Evolutionary conservation across 2,113 vertebrate species (phyloP), one percentile per base, ranked within the genome.

Genomic region (Bungarus multicinctus): DNA sequence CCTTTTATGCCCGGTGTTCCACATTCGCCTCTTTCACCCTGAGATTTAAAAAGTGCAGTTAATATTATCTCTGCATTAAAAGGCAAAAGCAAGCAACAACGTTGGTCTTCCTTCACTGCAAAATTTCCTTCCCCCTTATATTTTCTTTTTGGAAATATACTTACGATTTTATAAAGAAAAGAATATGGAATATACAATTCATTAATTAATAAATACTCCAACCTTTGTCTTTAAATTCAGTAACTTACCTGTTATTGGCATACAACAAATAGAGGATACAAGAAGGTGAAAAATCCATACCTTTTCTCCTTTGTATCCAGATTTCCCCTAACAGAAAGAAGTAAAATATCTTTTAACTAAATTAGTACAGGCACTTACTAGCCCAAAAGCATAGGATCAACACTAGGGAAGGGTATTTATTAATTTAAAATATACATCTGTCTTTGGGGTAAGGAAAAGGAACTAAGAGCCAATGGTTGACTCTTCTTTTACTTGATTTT

Each of bases 21-120:
- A 95, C 99, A 99, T 95, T 99, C 98, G 45, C 98, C 98, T 97
- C 98, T 98, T 95, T 99, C 98, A 92, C 99, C 98, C 98, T 99
- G 94, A 85, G 93, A 93, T 94, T 27, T 43, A 90, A 90, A 90
- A 86, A 54, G 23, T 20, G 34, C 27, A 22, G 58, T 8, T 57
- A 57, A 81, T 45, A 89, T 57, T 47, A 85, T 89, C 2, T 92
- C 53, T 50, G 54, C 5, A 87, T 89, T 89, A 91, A 90, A 64
- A 91, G 91, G 39, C 52, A 53, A 27, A 12, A 5, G 11, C 25
- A 52, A 81, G 34, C 5, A 39, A 43, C 34, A 43, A 81, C 34
- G 22, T 39, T 20, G n/a, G 30, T 47, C 18, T 81, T 85, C 25
- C 52, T 47, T 34, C 43, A 89, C 11, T 92, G 7, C 43, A 57